phyloP scores from a whole-genome alignment of 2,797 vertebrate species.

The Acanthurus lineatus region DNA sequence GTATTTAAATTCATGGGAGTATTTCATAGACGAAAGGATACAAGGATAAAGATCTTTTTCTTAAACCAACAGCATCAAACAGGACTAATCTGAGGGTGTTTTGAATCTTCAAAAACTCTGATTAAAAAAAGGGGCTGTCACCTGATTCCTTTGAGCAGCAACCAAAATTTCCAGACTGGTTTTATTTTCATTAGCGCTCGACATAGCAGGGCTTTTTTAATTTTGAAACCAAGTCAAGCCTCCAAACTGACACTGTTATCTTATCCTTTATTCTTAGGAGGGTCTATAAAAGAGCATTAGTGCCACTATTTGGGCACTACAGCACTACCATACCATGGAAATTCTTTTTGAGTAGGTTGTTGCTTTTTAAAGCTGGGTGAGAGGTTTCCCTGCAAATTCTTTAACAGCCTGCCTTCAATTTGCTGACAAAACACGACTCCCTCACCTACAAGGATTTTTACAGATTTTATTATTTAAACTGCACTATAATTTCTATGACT shows the following conservation, averaged over 20 bases:
- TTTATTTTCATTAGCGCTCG: neutral
- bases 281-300: conserved; percentile 14
- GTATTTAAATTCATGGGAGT: no score
- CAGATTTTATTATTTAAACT: neutral
- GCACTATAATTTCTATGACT: neutral
- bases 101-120: no score
- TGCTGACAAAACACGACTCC: conserved; percentile 9
- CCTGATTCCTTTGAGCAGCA: neutral
- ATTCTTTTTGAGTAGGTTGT: conserved; percentile 26
- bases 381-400: conserved; percentile 36
- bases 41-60: neutral
- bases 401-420: conserved; percentile 21
- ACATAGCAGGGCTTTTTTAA: neutral
- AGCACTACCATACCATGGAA: conserved; percentile 3
- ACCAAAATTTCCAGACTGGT: neutral
- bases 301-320: neutral
- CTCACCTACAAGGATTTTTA: neutral
- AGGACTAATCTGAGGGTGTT: neutral
- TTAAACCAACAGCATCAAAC: neutral
- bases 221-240: neutral
- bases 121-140: no score
- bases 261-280: neutral
- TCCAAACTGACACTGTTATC: conserved; percentile 6
- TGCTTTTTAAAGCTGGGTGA: conserved; percentile 46
- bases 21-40: neutral